phyloP scores from a whole-genome alignment of 2,113 vertebrate species.

The Ovibos moschatus region DNA sequence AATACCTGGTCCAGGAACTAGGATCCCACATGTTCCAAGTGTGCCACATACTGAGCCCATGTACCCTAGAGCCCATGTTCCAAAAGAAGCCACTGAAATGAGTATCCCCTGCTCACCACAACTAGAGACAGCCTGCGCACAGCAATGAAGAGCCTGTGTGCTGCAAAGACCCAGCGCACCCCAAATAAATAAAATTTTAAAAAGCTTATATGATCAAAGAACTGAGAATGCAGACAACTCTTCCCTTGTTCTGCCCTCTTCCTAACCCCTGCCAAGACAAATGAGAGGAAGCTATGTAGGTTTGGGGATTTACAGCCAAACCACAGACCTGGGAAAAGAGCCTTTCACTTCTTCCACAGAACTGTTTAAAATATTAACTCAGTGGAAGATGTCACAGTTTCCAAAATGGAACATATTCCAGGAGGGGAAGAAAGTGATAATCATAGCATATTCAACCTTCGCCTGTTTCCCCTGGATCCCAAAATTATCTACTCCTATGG shows the following conservation, averaged over 20 bases:
- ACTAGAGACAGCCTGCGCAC: background rate
- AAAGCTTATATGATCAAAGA: slow-evolving; percentile 19
- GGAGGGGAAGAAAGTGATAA: background rate
- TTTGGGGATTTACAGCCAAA: slow-evolving; percentile 14
- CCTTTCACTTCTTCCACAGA: slow-evolving; percentile 7
- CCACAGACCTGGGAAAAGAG: background rate
- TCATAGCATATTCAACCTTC: background rate
- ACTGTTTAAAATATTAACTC: slow-evolving; percentile 29
- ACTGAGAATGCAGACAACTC: background rate
- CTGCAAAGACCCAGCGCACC: background rate
- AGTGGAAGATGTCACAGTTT: background rate
- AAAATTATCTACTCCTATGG: background rate
- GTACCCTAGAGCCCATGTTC: background rate
- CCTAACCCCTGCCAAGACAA: background rate
- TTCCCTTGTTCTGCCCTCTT: background rate
- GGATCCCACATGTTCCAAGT: background rate
- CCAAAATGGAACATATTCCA: slow-evolving; percentile 19
- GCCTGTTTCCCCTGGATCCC: background rate
- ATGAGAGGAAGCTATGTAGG: background rate
- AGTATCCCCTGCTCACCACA: background rate
- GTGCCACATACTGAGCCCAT: background rate
- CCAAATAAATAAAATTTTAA: background rate
- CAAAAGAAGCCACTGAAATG: background rate
- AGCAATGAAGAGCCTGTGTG: background rate
- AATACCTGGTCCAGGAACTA: background rate